Conservation (phyloP, 2,888 invertebrate species). For the Zelleria hepariella region DNA sequence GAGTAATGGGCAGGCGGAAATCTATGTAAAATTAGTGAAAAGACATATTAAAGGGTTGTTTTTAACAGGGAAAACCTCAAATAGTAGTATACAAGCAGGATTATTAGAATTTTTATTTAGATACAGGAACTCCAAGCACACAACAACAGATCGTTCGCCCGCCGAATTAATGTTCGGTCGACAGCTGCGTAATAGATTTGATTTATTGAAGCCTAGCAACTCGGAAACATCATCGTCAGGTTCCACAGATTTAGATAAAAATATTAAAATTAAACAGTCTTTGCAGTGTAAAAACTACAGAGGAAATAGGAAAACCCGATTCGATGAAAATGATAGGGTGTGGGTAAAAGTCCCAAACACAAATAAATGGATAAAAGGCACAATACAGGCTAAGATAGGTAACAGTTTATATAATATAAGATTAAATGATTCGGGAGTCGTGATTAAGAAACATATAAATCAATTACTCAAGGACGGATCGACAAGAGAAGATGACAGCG, state of each 20-base stretch:
- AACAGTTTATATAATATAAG: too few species aligned
- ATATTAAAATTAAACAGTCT: not conserved
- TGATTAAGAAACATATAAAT: too few species aligned
- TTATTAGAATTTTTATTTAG: slow-evolving; percentile 7
- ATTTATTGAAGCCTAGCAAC: slow-evolving; percentile 5
- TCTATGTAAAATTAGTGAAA: not conserved
- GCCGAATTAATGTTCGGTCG: slow-evolving; percentile 16
- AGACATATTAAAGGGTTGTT: slow-evolving; percentile 1
- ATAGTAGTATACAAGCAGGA: too few species aligned
- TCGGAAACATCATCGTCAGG: not conserved
- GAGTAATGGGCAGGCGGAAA: slow-evolving; percentile 1
- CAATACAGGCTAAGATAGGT: too few species aligned
- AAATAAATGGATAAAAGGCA: too few species aligned
- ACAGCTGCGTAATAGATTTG: slow-evolving; percentile 10
- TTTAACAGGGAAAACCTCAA: too few species aligned
- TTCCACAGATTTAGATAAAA: not conserved
- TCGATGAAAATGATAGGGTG: too few species aligned
- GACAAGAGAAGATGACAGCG: too few species aligned
- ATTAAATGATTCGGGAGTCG: too few species aligned
- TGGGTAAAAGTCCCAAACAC: too few species aligned
- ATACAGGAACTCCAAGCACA: slow-evolving; percentile 8
- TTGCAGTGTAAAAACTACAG: not conserved
- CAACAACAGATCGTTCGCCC: slow-evolving; percentile 14
- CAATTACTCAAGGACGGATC: too few species aligned
- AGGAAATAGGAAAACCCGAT: too few species aligned